These are phyloP conservation scores for Phalacrocorax pelagicus DNA, from an alignment of 2,113 vertebrate species.

Conservation along the genomic window DNA sequence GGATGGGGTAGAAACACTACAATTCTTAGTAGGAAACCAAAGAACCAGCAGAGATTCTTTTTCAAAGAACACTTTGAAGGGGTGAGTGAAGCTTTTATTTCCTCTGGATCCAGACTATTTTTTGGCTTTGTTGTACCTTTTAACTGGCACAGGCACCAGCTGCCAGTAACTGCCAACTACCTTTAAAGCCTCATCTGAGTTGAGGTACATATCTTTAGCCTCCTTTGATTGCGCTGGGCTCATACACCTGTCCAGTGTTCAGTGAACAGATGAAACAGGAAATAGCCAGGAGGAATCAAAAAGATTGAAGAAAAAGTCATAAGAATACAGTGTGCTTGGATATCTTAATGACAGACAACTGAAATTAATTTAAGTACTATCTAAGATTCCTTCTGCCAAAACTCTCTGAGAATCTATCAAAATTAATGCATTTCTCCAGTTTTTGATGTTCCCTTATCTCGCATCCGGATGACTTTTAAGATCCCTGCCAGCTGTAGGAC, in stretches of 20 bases:
- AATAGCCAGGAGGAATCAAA: background rate
- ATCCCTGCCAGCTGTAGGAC: background rate
- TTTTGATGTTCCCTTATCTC: background rate
- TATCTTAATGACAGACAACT: background rate
- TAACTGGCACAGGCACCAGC: background rate
- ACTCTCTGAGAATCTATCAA: background rate
- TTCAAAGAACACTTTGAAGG: background rate
- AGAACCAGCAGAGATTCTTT: background rate
- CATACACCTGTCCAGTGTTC: background rate
- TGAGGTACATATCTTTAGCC: background rate
- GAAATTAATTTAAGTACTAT: background rate
- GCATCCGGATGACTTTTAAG: background rate
- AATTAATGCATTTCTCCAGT: background rate
- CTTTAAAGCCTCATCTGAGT: background rate
- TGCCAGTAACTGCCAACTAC: background rate
- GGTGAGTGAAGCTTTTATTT: background rate
- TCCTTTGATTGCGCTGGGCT: background rate
- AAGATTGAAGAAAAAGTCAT: background rate
- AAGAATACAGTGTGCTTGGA: background rate
- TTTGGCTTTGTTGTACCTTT: background rate
- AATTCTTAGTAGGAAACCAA: background rate
- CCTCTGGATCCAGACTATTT: background rate
- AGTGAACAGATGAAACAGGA: background rate
- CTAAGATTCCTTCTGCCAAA: background rate
- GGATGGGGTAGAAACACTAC: rapidly evolving